Evolutionary conservation across 1,140 invertebrate species (phyloP).

Genomic region (Diorhabda sublineata): DNA sequence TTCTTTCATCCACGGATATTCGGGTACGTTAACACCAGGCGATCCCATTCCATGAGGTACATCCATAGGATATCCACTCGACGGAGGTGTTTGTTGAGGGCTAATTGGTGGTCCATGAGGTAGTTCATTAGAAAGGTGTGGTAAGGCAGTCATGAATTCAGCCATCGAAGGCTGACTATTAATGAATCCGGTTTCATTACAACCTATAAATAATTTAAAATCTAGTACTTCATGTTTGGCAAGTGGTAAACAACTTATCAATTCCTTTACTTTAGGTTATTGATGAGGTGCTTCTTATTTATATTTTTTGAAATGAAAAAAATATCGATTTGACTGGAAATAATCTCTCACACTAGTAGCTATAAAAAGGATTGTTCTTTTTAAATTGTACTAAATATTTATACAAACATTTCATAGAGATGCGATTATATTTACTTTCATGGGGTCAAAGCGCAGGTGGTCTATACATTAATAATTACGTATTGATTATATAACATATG

Average conservation of each 20-base stretch:
- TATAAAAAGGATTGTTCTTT: too few relatives aligned
- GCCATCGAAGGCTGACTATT: constrained; percentile 90
- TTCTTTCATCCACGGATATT: constrained; percentile 97
- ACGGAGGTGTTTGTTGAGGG: constrained; percentile 54
- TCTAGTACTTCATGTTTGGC: constrained; percentile 3
- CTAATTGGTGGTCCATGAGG: constrained; percentile 52
- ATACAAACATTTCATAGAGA: too few relatives aligned
- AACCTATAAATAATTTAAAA: constrained; percentile 39
- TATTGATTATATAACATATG: too few relatives aligned
- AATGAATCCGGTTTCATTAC: constrained; percentile 81
- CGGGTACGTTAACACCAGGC: constrained; percentile 74
- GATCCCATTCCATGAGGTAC: constrained; percentile 60
- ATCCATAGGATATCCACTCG: constrained; percentile 55
- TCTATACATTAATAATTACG: too few relatives aligned
- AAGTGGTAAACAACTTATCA: too few relatives aligned
- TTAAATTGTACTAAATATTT: too few relatives aligned
- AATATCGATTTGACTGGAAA: too few relatives aligned
- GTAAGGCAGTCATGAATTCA: constrained; percentile 81
- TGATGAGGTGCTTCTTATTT: constrained; percentile 12
- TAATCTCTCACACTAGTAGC: too few relatives aligned
- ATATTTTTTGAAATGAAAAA: too few relatives aligned
- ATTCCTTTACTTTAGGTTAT: too few relatives aligned
- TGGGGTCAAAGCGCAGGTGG: too few relatives aligned
- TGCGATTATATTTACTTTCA: too few relatives aligned
- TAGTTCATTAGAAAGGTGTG: constrained; percentile 59